A percentile compares a stretch with the other conserved stretches of the same genome.
Conservation (phyloP, 2,797 vertebrate species). For the Antrozous pallidus region DNA sequence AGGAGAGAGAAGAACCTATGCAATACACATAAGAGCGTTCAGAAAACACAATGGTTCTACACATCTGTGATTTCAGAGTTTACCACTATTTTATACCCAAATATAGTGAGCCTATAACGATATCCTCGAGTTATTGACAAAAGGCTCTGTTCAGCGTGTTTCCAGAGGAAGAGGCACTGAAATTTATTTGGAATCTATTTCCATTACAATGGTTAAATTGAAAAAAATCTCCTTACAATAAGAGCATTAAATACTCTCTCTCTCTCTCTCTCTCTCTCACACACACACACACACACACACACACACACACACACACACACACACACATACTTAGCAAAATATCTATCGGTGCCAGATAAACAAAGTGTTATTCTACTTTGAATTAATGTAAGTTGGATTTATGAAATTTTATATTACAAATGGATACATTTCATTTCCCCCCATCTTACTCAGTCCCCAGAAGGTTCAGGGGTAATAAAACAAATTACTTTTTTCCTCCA, state of each 20-base stretch:
- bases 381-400: conserved; percentile 51
- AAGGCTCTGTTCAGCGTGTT: conserved; percentile 13
- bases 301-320: too few species aligned
- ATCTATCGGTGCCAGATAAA: conserved; percentile 22
- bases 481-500: conserved; percentile 30
- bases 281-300: too few species aligned
- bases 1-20: background rate
- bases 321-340: background rate
- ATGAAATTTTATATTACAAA: conserved; percentile 40
- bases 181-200: conserved; percentile 42
- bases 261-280: too few species aligned
- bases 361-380: conserved; percentile 30
- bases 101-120: background rate
- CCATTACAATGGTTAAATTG: conserved; percentile 6
- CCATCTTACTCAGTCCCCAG: background rate
- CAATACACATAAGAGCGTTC: background rate
- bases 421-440: conserved; percentile 29
- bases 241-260: conserved; percentile 34
- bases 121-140: background rate
- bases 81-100: background rate
- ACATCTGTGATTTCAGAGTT: background rate
- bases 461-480: conserved; percentile 31
- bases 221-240: conserved; percentile 8
- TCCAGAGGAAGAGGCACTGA: background rate
- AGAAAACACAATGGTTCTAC: background rate